These are phyloP conservation scores for Phoronis australis DNA, from an alignment of 2,888 invertebrate genomes.

Conservation along the genomic window DNA sequence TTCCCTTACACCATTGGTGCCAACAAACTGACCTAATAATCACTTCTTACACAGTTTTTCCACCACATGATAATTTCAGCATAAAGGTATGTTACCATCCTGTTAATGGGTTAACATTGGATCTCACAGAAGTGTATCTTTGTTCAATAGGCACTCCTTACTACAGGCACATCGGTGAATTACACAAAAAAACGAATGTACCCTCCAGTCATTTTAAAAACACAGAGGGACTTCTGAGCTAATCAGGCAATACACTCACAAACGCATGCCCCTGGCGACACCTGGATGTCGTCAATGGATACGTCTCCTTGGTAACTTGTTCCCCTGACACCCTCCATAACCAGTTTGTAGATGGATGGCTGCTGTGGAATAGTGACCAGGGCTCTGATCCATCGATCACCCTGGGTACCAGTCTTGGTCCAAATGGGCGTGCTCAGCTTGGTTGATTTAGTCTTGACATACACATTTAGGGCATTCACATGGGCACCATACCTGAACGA, in stretches of 20 bases:
- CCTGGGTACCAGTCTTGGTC: constrained; percentile 11
- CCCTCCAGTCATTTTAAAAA: neutral
- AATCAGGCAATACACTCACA: no score
- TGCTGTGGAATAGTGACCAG: constrained; percentile 22
- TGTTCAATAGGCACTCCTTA: no score
- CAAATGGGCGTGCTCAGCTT: neutral
- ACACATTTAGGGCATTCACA: constrained; percentile 29
- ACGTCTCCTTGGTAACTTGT: constrained; percentile 33
- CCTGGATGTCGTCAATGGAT: constrained; percentile 43
- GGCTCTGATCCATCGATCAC: constrained; percentile 19
- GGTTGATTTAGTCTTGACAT: constrained; percentile 16
- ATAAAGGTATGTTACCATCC: no score
- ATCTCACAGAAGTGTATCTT: no score
- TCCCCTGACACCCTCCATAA: constrained; percentile 41
- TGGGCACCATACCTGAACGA: constrained; percentile 41
- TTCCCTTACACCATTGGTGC: no score
- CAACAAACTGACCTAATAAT: no score
- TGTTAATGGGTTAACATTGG: no score
- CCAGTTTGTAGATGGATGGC: constrained; percentile 23
- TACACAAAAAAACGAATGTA: no score
- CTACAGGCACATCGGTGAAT: no score
- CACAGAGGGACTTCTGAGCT: neutral
- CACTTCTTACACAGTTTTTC: no score
- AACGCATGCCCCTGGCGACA: neutral
- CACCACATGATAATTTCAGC: no score